Conservation (phyloP, 2,888 invertebrate species). For the Quadroppia sp. region DNA sequence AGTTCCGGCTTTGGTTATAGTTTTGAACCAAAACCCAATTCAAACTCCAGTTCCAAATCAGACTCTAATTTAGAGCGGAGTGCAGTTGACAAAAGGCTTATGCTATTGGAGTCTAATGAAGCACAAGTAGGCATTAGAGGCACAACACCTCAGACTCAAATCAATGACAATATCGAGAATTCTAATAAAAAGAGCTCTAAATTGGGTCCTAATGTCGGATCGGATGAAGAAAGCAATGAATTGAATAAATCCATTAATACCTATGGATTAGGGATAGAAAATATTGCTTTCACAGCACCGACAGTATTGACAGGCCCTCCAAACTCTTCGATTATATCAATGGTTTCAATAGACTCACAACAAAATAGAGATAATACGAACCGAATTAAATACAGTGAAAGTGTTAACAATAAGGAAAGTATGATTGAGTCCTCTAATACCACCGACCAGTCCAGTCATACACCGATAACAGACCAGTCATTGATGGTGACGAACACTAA, state of each 20-base stretch:
- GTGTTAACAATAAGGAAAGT: slow-evolving; percentile 21
- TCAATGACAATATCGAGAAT: slow-evolving; percentile 21
- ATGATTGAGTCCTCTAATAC: slow-evolving; percentile 1
- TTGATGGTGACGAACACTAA: slow-evolving; percentile 18
- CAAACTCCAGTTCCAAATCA: not conserved
- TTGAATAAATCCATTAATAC: slow-evolving; percentile 37
- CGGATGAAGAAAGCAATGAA: slow-evolving; percentile 34
- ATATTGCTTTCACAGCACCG: slow-evolving; percentile 6
- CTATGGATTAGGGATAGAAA: slow-evolving; percentile 27
- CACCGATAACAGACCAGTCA: slow-evolving; percentile 11
- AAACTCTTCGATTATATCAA: slow-evolving; percentile 7
- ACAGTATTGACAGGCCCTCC: not conserved
- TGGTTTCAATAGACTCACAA: not conserved
- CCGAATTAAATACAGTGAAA: slow-evolving; percentile 24
- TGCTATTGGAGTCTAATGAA: not conserved
- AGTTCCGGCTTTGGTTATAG: not conserved
- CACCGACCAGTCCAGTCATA: not conserved
- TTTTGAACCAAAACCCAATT: slow-evolving; percentile 8
- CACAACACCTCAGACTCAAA: slow-evolving; percentile 3
- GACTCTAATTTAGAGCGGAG: not conserved
- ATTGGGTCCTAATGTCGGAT: slow-evolving; percentile 21
- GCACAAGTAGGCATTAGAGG: not conserved
- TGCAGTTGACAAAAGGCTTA: slow-evolving; percentile 26
- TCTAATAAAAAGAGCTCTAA: slow-evolving; percentile 24
- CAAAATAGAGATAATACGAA: not conserved